A percentile compares a stretch with the other conserved stretches of the same genome.
Evolutionary conservation across 2,113 vertebrate genomes (phyloP).

Genomic region (Mustela lutreola): DNA sequence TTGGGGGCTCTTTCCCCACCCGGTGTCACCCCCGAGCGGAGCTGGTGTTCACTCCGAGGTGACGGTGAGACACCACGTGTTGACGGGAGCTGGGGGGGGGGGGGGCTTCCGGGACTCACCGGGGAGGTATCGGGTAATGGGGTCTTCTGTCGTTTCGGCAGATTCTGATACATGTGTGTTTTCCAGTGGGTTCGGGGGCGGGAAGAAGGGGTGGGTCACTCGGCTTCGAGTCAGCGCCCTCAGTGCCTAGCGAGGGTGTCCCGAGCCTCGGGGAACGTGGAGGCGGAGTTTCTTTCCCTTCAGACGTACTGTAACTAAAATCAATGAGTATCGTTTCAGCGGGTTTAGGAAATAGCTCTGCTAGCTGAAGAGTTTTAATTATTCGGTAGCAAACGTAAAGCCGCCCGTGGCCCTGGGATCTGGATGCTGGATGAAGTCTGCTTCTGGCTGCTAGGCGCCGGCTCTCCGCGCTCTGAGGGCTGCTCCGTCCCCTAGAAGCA

Average conservation of each 20-base stretch:
- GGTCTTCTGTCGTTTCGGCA: accelerated
- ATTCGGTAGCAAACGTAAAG: conserved; percentile 71
- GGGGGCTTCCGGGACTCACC: background rate
- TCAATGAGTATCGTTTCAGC: conserved; percentile 63
- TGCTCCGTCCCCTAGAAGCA: background rate
- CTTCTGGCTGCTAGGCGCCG: conserved; percentile 60
- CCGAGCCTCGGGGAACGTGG: accelerated
- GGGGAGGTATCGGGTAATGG: accelerated
- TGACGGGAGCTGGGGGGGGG: no score
- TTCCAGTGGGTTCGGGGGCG: accelerated
- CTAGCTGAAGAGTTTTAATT: conserved; percentile 74
- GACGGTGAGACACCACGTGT: accelerated
- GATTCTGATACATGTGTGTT: background rate
- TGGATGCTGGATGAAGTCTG: conserved; percentile 64
- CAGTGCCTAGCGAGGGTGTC: background rate
- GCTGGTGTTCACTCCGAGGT: accelerated
- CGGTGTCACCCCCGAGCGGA: accelerated
- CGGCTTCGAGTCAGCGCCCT: background rate
- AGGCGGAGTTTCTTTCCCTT: background rate
- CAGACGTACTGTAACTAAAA: conserved; percentile 62
- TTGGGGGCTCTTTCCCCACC: accelerated
- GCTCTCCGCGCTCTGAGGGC: conserved; percentile 22
- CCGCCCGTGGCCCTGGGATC: conserved; percentile 74
- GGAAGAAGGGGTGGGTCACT: background rate
- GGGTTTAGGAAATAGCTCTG: conserved; percentile 72